Base-by-base conservation (phyloP, 2,888 invertebrate genomes). In the Melinaea menophilus region DNA sequence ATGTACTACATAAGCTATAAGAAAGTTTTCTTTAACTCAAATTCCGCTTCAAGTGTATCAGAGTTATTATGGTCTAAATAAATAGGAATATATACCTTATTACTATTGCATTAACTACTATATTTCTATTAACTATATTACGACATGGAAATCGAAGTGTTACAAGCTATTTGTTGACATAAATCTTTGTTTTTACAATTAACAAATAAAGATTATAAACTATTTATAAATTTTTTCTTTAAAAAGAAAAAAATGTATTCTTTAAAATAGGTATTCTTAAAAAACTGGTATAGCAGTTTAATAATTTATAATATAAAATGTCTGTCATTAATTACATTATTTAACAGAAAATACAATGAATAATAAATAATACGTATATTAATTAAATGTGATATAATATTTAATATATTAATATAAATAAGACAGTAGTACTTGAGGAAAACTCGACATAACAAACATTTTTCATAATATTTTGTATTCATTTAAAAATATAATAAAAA, bases 21-120 rank as follows among this genome's bases (percentile, higher is more conserved):
- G 9, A 4, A 11, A 31, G 11, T 58, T 58, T 56, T 34, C 55
- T 58, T 58, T n/a, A 59, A 59, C 48, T 59, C 58, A 66, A 63
- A 66, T 69, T 69, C 65, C 54, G 61, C 56, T 68, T 65, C 59
- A 65, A 69, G 63, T 68, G 61, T 69, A 69, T 65, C 67, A 61
- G 56, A 61, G 65, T 70, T 66, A 69, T 71, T 71, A 70, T 67
- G 61, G 66, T 57, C 60, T 45, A 57, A 41, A 56, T 46, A 58
- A 34, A 56, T 45, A 35, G n/a, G n/a, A 57, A 59, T 48, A 45
- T 63, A 33, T 33, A 9, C 56, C 48, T 59, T 61, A 57, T 37
- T n/a, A 7, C n/a, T 12, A n/a, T 22, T 5, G 5, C 5, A 7
- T 12, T 59, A 59, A 41, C 22, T 31, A 7, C 4, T 45, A 5